phyloP scores from a whole-genome alignment of 2,888 invertebrate species.

The Mythimna impura region DNA sequence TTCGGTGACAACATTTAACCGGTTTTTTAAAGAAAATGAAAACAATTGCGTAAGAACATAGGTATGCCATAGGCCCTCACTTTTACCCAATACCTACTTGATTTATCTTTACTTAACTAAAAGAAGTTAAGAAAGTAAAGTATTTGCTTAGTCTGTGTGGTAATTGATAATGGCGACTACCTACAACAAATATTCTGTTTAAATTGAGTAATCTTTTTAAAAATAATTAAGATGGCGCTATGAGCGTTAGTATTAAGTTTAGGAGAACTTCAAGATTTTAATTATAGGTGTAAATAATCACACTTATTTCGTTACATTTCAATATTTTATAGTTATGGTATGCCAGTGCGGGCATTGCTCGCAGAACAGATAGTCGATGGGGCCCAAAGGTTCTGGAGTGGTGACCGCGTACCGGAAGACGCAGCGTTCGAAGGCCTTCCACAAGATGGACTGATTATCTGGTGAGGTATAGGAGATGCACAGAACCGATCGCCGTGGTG shows the following conservation, averaged over 20 bases:
- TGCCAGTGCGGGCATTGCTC: too few species aligned
- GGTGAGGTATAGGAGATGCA: too few species aligned
- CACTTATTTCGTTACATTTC: background rate
- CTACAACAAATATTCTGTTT: conserved; percentile 26
- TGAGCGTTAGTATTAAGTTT: background rate
- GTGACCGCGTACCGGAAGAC: too few species aligned
- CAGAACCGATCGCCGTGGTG: too few species aligned
- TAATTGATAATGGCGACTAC: conserved; percentile 15
- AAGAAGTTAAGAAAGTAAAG: conserved; percentile 24
- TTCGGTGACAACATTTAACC: conserved; percentile 40
- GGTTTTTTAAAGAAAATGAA: conserved; percentile 56
- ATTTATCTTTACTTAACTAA: conserved; percentile 54
- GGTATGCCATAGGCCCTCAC: conserved; percentile 11
- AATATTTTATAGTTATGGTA: too few species aligned
- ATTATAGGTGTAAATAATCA: background rate
- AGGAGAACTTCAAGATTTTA: too few species aligned
- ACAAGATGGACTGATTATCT: too few species aligned
- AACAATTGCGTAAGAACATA: conserved; percentile 53
- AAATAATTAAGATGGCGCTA: background rate
- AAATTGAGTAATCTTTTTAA: background rate
- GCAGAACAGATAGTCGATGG: too few species aligned
- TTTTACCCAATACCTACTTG: conserved; percentile 50
- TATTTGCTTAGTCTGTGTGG: conserved; percentile 16
- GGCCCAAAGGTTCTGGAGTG: too few species aligned
- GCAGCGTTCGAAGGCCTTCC: too few species aligned